Conservation (phyloP, 2,797 vertebrate species). For the Malacoraja senta region DNA sequence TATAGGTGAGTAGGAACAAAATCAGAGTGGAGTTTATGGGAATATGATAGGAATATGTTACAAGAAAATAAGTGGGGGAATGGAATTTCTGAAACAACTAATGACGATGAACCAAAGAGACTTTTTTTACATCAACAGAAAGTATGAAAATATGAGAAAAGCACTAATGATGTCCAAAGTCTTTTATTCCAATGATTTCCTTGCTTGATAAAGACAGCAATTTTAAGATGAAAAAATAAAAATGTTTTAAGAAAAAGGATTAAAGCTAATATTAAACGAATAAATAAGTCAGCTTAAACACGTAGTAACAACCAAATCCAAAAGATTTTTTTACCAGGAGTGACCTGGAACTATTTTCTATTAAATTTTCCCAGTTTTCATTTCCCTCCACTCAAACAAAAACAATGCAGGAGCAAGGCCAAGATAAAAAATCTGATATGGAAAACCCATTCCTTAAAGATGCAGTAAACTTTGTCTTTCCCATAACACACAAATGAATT, state of each 20-base stretch:
- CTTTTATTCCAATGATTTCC: not conserved
- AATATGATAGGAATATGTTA: too few relatives aligned
- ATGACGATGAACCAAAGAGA: too few relatives aligned
- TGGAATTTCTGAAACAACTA: too few relatives aligned
- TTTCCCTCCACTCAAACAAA: not conserved
- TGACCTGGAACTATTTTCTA: too few relatives aligned
- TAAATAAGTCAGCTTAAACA: not conserved
- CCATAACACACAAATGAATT: not conserved
- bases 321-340: not conserved
- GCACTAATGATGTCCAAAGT: not conserved
- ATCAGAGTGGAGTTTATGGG: too few relatives aligned
- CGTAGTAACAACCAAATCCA: not conserved
- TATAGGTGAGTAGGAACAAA: too few relatives aligned
- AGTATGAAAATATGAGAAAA: not conserved
- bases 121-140: too few relatives aligned
- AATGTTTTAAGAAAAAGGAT: not conserved
- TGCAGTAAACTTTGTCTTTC: not conserved
- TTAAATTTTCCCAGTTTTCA: not conserved
- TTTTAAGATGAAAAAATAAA: not conserved
- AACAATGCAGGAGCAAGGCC: not conserved
- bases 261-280: not conserved
- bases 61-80: too few relatives aligned
- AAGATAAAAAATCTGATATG: not conserved
- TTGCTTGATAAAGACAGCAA: not conserved
- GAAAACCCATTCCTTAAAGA: not conserved